Percentiles rank a stretch among this genome's conserved stretches.
These are phyloP conservation scores for Probaryconus sp. DNA, from an alignment of 1,140 invertebrate genomes.

Conservation along the genomic window DNA sequence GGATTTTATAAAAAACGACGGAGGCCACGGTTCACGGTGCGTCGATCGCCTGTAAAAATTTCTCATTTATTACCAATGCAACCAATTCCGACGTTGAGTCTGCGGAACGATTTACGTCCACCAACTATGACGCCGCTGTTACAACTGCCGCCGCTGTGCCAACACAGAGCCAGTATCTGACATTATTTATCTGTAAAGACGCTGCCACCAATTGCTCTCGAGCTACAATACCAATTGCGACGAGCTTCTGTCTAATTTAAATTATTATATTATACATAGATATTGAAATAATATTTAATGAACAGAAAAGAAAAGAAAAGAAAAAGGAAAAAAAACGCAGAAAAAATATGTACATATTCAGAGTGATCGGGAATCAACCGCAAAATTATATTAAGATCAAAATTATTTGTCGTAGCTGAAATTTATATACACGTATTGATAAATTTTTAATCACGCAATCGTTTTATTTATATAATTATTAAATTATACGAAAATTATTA, in stretches of 20 bases:
- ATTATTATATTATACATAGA: slow-evolving; percentile 31
- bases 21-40: slow-evolving; percentile 83
- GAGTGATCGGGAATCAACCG: slow-evolving; percentile 30
- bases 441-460: slow-evolving; percentile 13
- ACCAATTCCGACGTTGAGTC: slow-evolving; percentile 78
- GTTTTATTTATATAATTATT: slow-evolving; percentile 16
- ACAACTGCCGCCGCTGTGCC: slow-evolving; percentile 78
- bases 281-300: slow-evolving; percentile 10
- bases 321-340: too few species aligned
- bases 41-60: slow-evolving; percentile 85
- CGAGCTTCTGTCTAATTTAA: slow-evolving; percentile 68
- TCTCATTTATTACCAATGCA: slow-evolving; percentile 84
- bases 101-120: slow-evolving; percentile 76
- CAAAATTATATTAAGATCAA: slow-evolving; percentile 35
- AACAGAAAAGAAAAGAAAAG: slow-evolving; percentile 5
- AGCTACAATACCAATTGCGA: slow-evolving; percentile 68
- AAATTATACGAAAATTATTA: neutral
- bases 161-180: slow-evolving; percentile 81
- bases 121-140: slow-evolving; percentile 75
- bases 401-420: slow-evolving; percentile 47
- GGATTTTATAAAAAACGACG: slow-evolving; percentile 82
- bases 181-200: slow-evolving; percentile 61
- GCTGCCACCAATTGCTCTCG: slow-evolving; percentile 62
- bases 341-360: slow-evolving; percentile 54
- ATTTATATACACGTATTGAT: slow-evolving; percentile 8